phyloP scores from a whole-genome alignment of 2,888 invertebrate genomes.

The Drosophila greeni region DNA sequence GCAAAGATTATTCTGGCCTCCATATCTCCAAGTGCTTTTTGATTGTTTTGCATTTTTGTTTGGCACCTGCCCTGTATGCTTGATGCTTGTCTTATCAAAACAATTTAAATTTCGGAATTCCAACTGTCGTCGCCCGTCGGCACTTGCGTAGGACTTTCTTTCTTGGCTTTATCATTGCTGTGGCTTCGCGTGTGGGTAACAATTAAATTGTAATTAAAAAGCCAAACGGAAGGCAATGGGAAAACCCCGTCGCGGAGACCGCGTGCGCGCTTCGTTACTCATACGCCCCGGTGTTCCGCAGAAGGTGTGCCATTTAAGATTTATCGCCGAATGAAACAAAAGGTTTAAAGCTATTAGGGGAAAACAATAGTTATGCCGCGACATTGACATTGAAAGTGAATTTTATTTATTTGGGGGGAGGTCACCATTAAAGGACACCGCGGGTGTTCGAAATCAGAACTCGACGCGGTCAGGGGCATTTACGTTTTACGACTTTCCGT shows the following conservation, averaged over 20 bases:
- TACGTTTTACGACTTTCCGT: neutral
- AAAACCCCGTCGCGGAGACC: neutral
- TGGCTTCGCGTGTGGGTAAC: slow-evolving; percentile 25
- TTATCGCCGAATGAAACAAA: slow-evolving; percentile 3
- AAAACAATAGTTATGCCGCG: slow-evolving; percentile 35
- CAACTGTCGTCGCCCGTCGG: slow-evolving; percentile 23
- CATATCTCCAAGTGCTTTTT: slow-evolving; percentile 51
- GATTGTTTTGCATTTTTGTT: slow-evolving; percentile 46
- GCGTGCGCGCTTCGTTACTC: slow-evolving; percentile 3
- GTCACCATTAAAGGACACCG: slow-evolving; percentile 56
- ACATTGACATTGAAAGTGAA: slow-evolving; percentile 61
- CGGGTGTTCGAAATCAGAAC: slow-evolving; percentile 37
- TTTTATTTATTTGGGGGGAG: slow-evolving; percentile 21
- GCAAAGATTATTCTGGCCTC: neutral
- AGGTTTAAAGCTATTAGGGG: neutral
- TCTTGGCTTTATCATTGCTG: slow-evolving; percentile 25
- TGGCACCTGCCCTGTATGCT: slow-evolving; percentile 13
- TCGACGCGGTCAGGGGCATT: slow-evolving; percentile 8
- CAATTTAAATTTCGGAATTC: slow-evolving; percentile 28
- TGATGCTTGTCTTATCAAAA: slow-evolving; percentile 45
- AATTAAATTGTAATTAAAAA: slow-evolving; percentile 59
- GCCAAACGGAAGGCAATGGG: neutral
- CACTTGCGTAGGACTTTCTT: slow-evolving; percentile 31
- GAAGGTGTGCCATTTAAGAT: slow-evolving; percentile 1
- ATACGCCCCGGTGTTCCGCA: slow-evolving; percentile 10